Evolutionary conservation across 2,797 vertebrate species (phyloP).

Genomic region (Schizopygopsis pylzovi): DNA sequence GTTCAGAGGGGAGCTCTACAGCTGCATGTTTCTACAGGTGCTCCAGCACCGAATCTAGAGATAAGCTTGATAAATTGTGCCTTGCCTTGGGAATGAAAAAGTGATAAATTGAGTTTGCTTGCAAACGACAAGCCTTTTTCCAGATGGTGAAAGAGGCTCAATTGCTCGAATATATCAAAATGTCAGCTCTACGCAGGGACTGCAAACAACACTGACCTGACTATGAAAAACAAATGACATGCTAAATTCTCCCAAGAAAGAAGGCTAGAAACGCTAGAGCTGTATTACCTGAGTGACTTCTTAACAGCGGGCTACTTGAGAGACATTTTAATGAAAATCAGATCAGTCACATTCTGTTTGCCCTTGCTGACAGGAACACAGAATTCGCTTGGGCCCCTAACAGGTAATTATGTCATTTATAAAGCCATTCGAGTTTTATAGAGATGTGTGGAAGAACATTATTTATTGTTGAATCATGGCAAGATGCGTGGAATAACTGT

Average conservation of each 20-base stretch:
- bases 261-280: conserved; percentile 31
- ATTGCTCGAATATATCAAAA: conserved; percentile 28
- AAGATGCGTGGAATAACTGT: conserved; percentile 67
- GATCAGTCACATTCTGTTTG: conserved; percentile 41
- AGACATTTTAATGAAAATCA: conserved; percentile 56
- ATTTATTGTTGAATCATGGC: conserved; percentile 65
- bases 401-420: conserved; percentile 65
- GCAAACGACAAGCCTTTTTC: conserved; percentile 27
- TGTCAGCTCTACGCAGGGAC: conserved; percentile 14
- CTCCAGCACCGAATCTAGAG: neutral
- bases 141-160: conserved; percentile 10
- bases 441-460: conserved; percentile 55
- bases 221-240: conserved; percentile 32
- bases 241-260: conserved; percentile 35
- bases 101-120: conserved; percentile 16
- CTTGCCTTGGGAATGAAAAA: neutral
- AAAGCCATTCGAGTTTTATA: conserved; percentile 55
- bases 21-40: conserved; percentile 31
- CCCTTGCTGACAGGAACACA: conserved; percentile 52
- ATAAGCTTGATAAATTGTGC: conserved; percentile 15
- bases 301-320: conserved; percentile 29
- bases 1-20: neutral
- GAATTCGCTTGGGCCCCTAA: conserved; percentile 54
- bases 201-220: neutral
- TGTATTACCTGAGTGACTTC: conserved; percentile 44